phyloP scores from a whole-genome alignment of 2,888 invertebrate genomes.

The Helicoverpa assulta region DNA sequence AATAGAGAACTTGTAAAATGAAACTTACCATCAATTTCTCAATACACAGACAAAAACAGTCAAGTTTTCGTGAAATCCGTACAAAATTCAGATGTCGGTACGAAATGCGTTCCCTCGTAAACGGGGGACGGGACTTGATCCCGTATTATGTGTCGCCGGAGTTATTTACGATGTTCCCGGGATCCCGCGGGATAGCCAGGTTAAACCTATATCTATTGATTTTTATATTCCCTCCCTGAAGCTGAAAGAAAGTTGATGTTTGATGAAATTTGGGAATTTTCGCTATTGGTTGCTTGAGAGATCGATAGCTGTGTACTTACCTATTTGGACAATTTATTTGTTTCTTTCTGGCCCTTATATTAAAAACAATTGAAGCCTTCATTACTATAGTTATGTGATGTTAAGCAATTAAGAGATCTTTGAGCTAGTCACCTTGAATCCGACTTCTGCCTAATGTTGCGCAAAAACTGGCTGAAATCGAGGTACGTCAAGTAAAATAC shows the following conservation, averaged over 20 bases:
- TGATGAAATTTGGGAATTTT: conserved; percentile 29
- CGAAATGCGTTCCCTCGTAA: conserved; percentile 54
- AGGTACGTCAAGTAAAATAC: too few species aligned
- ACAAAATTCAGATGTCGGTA: conserved; percentile 47
- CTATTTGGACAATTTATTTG: too few species aligned
- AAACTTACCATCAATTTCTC: not conserved
- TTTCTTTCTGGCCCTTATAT: too few species aligned
- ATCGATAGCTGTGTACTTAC: not conserved
- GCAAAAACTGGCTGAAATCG: too few species aligned
- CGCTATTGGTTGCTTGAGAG: not conserved
- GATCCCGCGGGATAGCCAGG: conserved; percentile 48
- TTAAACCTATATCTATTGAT: conserved; percentile 56
- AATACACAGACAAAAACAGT: conserved; percentile 14
- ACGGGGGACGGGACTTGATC: conserved; percentile 57
- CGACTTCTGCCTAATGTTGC: too few species aligned
- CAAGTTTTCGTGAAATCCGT: conserved; percentile 42
- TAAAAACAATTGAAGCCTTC: too few species aligned
- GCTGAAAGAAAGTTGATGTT: conserved; percentile 1
- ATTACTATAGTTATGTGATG: too few species aligned
- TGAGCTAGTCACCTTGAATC: too few species aligned
- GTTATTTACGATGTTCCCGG: conserved; percentile 70
- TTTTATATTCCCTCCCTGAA: conserved; percentile 45
- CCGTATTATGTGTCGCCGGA: conserved; percentile 64
- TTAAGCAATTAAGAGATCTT: too few species aligned
- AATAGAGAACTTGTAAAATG: too few species aligned